Conservation (phyloP, 2,113 vertebrate genomes). For the Vombatus ursinus region DNA sequence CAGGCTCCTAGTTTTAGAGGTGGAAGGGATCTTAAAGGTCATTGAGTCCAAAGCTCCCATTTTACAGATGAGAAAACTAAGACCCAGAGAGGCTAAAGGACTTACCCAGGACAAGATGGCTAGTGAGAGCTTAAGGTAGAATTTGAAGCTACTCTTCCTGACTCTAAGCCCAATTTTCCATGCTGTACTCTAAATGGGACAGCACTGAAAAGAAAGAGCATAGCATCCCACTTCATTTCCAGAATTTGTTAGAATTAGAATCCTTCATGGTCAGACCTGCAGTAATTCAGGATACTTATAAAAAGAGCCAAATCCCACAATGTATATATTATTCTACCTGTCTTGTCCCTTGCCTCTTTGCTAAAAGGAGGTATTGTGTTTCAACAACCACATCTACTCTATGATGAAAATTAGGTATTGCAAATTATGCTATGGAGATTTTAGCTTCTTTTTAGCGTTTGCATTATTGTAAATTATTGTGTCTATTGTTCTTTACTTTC, state of each 20-base stretch:
- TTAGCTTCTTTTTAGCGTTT: no score
- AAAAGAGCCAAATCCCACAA: not conserved
- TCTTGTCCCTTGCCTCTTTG: not conserved
- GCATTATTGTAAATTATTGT: no score
- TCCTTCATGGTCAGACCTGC: not conserved
- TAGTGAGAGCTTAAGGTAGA: not conserved
- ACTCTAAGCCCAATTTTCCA: not conserved
- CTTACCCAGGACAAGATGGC: not conserved
- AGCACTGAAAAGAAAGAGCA: not conserved
- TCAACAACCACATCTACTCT: not conserved
- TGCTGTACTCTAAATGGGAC: not conserved
- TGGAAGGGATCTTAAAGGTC: not conserved
- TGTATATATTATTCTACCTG: not conserved
- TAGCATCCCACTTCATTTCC: not conserved
- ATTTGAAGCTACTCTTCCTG: not conserved
- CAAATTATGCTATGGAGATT: no score
- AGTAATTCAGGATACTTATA: not conserved
- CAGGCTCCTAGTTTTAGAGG: not conserved
- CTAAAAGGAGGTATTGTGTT: not conserved
- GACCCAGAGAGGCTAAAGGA: not conserved
- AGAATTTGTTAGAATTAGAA: not conserved
- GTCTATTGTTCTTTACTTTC: no score
- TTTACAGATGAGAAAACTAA: not conserved
- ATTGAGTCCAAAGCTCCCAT: not conserved
- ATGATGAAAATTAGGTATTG: not conserved